phyloP scores from a whole-genome alignment of 2,113 vertebrate genomes.

The Neolamprologus falcicula region DNA sequence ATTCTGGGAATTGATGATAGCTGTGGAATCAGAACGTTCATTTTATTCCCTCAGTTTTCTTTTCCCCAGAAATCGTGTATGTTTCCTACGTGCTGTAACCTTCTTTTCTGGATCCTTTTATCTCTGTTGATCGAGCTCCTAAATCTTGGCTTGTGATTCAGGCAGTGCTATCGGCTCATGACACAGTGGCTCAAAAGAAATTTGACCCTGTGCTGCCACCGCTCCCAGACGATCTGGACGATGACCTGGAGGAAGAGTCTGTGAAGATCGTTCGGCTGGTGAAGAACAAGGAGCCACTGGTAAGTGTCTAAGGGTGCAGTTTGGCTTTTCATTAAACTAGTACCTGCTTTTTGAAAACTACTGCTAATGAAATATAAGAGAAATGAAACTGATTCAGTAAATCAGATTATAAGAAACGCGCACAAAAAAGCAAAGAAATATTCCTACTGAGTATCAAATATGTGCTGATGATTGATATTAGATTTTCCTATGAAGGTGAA shows the following conservation, averaged over 20 bases:
- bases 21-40: neutral
- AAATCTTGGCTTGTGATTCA: constrained; percentile 24
- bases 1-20: neutral
- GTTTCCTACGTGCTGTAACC: neutral
- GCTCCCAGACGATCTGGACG: constrained; percentile 80
- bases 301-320: constrained; percentile 36
- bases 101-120: neutral
- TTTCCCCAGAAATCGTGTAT: neutral
- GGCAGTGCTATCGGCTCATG: constrained; percentile 89
- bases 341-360: neutral
- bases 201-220: constrained; percentile 91
- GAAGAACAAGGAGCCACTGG: constrained; percentile 94
- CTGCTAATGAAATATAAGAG: neutral
- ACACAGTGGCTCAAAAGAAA: constrained; percentile 92
- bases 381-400: neutral
- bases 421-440: neutral
- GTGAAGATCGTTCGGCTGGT: constrained; percentile 94
- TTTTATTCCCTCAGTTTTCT: neutral
- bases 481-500: neutral
- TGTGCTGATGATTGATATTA: neutral
- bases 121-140: neutral
- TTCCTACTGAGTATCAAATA: neutral
- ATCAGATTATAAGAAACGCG: fast-evolving
- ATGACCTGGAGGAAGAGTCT: constrained; percentile 90
- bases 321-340: neutral